Base-by-base conservation (phyloP, 2,113 vertebrate species). In the Origma solitaria region DNA sequence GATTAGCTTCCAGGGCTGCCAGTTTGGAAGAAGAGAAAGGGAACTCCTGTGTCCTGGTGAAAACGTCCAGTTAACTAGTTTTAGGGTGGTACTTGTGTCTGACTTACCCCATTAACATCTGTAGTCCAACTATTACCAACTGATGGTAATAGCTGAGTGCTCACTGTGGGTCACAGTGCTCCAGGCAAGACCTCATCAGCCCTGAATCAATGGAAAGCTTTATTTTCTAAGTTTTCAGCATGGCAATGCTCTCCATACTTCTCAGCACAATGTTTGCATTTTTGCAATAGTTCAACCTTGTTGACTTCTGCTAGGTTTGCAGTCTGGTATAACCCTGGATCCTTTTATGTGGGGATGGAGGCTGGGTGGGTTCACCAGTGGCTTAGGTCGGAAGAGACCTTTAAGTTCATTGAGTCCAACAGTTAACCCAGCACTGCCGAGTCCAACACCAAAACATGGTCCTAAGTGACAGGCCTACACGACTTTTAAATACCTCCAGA, bases 121-220 rank as follows among this genome's bases (percentile, higher is more conserved):
- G 14, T 35, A 33, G 25, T 44, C 0, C 0, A 10, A n/a, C 54
- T 45, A 0, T 69, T n/a, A 44, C 31, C 44, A 22, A 1, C 37
- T 12, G 38, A 58, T 42, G 53, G 40, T 68, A 33, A 18, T 69
- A 73, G 23, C 0, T 53, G 38, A 5, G 25, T 58, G n/a, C 42
- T 80, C 33, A 1, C 40, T 50, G 3, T 33, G 38, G 62, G 33
- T 77, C 25, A 13, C 1, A 3, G 19, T 44, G 25, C 20, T 87
- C 22, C 62, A 77, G 58, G 23, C 7, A 3, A 53, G 68, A 57
- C 58, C 49, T 87, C 5, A 1, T 28, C 18, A 50, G 47, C 68
- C 58, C 71, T 40, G 58, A 56, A 40, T 56, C 58, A 28, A 8
- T 78, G 7, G 35, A 8, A 21, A 35, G 33, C 28, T 51, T 87